Conservation (phyloP, 2,888 invertebrate genomes). For the Melitaea athalia region DNA sequence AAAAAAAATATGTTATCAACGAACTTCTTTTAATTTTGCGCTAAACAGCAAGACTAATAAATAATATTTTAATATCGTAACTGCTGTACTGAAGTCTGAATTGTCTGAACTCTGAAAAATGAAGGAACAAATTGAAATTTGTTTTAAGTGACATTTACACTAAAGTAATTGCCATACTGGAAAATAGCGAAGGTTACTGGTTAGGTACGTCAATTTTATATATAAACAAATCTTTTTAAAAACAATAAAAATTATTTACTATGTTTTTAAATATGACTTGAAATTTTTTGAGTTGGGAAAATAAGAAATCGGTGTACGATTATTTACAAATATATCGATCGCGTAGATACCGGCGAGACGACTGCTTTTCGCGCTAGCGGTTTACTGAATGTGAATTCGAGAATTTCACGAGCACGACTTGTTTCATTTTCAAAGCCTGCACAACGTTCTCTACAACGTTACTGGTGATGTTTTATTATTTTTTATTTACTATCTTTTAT, state of each 20-base stretch:
- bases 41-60: background rate
- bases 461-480: background rate
- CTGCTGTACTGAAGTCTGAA: slow-evolving; percentile 3
- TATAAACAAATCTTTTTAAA: slow-evolving; percentile 6
- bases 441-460: background rate
- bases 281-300: background rate
- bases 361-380: slow-evolving; percentile 51
- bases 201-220: no score
- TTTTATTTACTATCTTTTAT: background rate
- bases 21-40: background rate
- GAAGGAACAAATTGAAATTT: slow-evolving; percentile 14
- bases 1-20: background rate
- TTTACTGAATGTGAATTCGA: slow-evolving; percentile 43
- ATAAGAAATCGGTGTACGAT: background rate
- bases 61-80: slow-evolving; percentile 2
- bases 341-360: slow-evolving; percentile 43
- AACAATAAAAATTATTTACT: background rate
- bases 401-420: no score
- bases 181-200: slow-evolving; percentile 18
- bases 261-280: background rate
- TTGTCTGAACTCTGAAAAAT: no score
- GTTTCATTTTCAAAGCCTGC: slow-evolving; percentile 26
- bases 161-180: slow-evolving; percentile 33
- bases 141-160: slow-evolving; percentile 33
- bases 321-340: slow-evolving; percentile 26